Percentiles rank a stretch among this genome's conserved stretches.
These are phyloP conservation scores for Scaptomyza hsui DNA, from an alignment of 1,140 invertebrate species.

Conservation along the genomic window DNA sequence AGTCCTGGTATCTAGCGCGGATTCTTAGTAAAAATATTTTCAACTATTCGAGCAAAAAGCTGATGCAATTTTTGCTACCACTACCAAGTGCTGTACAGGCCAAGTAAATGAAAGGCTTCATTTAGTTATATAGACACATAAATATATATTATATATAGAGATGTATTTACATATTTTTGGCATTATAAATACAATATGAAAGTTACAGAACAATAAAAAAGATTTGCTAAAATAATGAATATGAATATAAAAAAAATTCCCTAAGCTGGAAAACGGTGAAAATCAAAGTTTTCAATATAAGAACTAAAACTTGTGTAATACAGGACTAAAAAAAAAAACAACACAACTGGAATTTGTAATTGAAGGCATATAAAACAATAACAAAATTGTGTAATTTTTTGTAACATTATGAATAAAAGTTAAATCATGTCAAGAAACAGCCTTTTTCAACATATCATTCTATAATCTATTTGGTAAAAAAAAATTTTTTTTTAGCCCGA, in stretches of 20 bases:
- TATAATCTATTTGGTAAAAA: constrained; percentile 6
- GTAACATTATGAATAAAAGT: constrained; percentile 78
- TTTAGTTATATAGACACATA: constrained; percentile 75
- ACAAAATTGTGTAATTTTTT: constrained; percentile 73
- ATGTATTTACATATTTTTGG: constrained; percentile 81
- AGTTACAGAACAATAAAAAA: constrained; percentile 56
- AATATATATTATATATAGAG: constrained; percentile 67
- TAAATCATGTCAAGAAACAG: constrained; percentile 62
- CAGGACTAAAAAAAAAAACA: constrained; percentile 31
- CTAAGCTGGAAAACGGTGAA: constrained; percentile 69
- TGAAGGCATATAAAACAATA: constrained; percentile 60
- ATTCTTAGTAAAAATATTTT: constrained; percentile 29
- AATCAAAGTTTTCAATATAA: constrained; percentile 62
- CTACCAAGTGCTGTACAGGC: constrained; percentile 72
- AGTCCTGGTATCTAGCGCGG: constrained; percentile 38
- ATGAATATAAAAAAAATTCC: constrained; percentile 46
- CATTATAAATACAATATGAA: constrained; percentile 66
- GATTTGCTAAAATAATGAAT: constrained; percentile 14
- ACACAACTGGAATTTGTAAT: constrained; percentile 56
- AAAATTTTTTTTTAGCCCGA: not conserved
- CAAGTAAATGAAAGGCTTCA: constrained; percentile 78
- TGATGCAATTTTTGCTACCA: constrained; percentile 60
- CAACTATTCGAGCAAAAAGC: constrained; percentile 45
- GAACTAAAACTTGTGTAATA: constrained; percentile 38
- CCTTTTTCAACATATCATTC: constrained; percentile 38